Percentiles rank a stretch among this genome's conserved stretches.
Conservation (phyloP, 2,113 vertebrate species). For the Notiomystis cincta region DNA sequence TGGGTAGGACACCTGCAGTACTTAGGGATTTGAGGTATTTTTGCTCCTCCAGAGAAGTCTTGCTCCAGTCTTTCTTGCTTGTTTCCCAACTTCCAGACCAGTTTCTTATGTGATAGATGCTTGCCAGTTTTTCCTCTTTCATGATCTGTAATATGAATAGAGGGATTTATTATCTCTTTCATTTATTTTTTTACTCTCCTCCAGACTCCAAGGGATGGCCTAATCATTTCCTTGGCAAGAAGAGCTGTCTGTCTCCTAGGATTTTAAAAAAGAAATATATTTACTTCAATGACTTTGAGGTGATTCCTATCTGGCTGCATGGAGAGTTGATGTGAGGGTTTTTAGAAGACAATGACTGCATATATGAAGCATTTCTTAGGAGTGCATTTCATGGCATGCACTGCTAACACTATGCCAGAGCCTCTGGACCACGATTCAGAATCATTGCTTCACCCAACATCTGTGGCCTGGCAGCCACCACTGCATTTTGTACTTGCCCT, state of each 20-base stretch:
- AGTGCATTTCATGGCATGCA: neutral
- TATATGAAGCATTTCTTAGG: neutral
- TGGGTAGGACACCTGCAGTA: neutral
- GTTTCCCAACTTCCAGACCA: neutral
- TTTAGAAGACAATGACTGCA: neutral
- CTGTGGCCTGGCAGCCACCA: neutral
- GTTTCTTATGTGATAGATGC: neutral
- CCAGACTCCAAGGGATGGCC: neutral
- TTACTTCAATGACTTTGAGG: neutral
- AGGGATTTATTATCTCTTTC: neutral
- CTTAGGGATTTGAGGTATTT: neutral
- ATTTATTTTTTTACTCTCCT: neutral
- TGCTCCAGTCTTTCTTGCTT: neutral
- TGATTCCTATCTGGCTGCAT: neutral
- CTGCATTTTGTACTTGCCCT: neutral
- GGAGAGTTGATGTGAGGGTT: neutral
- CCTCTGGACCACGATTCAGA: neutral
- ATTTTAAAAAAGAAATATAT: neutral
- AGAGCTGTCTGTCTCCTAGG: neutral
- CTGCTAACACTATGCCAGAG: neutral
- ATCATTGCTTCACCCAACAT: neutral
- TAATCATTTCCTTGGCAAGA: neutral
- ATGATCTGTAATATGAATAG: neutral
- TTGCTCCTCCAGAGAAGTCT: neutral
- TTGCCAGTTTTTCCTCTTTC: neutral